Conservation (phyloP, 2,113 vertebrate species). For the Illadopsis cleaveri region DNA sequence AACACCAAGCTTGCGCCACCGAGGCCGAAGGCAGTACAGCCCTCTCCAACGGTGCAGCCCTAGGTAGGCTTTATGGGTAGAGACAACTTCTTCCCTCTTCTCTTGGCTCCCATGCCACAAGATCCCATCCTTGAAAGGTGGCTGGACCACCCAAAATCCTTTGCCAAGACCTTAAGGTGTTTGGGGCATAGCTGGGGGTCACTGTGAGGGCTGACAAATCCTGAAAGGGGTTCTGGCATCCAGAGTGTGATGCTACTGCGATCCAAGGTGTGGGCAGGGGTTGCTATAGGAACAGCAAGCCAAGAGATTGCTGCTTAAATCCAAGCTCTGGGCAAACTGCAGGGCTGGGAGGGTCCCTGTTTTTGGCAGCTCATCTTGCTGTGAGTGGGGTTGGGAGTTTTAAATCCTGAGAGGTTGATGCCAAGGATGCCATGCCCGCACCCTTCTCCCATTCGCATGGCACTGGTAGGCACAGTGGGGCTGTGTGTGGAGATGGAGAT, state of each 20-base stretch:
- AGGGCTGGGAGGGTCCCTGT: background rate
- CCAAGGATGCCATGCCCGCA: background rate
- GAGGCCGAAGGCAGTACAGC: background rate
- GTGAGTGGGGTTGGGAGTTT: background rate
- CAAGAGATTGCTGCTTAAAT: background rate
- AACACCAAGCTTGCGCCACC: background rate
- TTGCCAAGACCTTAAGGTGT: background rate
- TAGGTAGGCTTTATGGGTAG: background rate
- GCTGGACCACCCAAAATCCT: background rate
- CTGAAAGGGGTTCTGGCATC: background rate
- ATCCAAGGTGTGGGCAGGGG: background rate
- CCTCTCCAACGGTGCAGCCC: background rate
- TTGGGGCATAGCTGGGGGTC: background rate
- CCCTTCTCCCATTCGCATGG: fast-evolving
- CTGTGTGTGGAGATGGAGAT: background rate
- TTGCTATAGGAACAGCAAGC: conserved; percentile 46
- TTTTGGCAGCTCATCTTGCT: background rate
- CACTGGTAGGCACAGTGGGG: background rate
- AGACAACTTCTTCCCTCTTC: background rate
- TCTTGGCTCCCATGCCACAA: background rate
- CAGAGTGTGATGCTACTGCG: background rate
- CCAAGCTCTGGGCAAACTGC: background rate
- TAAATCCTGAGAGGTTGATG: background rate
- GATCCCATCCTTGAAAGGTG: background rate
- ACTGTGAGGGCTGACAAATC: background rate